phyloP scores from a whole-genome alignment of 2,113 vertebrate genomes.

The Acrocephalus kingi region DNA sequence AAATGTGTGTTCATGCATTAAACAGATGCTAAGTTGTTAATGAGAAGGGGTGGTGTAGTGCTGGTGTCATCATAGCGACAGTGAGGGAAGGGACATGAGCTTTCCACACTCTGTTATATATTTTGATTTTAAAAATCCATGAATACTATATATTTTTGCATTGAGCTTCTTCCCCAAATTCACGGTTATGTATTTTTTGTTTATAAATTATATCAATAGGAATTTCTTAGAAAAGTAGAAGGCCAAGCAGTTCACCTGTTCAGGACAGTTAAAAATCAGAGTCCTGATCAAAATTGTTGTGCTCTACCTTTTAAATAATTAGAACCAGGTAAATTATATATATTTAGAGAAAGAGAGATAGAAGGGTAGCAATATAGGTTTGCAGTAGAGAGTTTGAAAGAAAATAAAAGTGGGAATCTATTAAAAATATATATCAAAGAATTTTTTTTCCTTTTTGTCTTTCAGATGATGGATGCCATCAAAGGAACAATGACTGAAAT shows the following conservation, averaged over 20 bases:
- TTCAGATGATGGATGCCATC: conserved; percentile 97
- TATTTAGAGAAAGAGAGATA: neutral
- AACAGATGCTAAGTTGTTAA: neutral
- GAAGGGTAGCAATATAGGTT: neutral
- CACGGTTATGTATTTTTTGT: neutral
- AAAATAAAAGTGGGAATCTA: neutral
- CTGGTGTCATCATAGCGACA: neutral
- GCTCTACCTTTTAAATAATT: neutral
- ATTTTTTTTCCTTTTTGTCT: neutral
- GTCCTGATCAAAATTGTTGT: neutral
- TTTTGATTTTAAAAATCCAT: neutral
- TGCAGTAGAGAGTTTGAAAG: neutral
- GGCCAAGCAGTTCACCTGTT: neutral
- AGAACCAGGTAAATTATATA: neutral
- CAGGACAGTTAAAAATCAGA: neutral
- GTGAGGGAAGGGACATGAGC: neutral
- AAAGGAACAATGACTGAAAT: conserved; percentile 99
- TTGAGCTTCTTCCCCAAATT: neutral
- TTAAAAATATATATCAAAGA: neutral
- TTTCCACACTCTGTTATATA: neutral
- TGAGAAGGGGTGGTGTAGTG: neutral
- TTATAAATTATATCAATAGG: neutral
- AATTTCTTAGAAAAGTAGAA: neutral
- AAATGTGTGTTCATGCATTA: neutral
- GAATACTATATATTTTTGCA: neutral